Conservation (phyloP, 2,888 invertebrate species). For the Siphlonurus alternatus region DNA sequence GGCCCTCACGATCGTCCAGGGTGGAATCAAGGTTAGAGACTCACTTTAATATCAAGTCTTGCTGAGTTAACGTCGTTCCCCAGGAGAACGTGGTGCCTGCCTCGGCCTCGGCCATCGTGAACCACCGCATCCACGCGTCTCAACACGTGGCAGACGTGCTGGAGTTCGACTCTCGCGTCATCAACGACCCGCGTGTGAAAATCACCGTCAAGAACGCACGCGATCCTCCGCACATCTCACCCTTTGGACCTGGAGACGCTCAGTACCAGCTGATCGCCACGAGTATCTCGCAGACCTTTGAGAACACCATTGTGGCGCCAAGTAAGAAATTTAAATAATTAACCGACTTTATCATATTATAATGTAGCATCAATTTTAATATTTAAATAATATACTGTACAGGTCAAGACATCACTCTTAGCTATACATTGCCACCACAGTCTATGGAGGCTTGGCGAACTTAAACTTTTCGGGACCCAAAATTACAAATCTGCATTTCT, state of each 20-base stretch:
- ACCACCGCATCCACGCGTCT: constrained; percentile 29
- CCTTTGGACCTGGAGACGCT: constrained; percentile 23
- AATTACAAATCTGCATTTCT: too few relatives aligned
- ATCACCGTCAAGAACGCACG: constrained; percentile 17
- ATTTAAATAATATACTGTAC: too few relatives aligned
- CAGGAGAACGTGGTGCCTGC: constrained; percentile 29
- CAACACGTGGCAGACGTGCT: constrained; percentile 25
- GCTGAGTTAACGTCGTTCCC: background rate
- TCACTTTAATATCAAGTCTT: background rate
- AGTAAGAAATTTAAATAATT: too few relatives aligned
- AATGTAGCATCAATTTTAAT: too few relatives aligned
- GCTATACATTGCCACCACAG: too few relatives aligned
- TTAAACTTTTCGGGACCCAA: too few relatives aligned
- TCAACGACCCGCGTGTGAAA: constrained; percentile 21
- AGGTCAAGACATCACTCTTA: too few relatives aligned
- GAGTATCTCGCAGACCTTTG: constrained; percentile 25
- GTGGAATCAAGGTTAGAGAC: constrained; percentile 26
- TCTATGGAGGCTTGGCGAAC: too few relatives aligned
- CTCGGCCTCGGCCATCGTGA: constrained; percentile 25
- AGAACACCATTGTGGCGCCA: constrained; percentile 24
- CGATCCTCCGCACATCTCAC: constrained; percentile 25
- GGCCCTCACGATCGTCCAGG: constrained; percentile 28
- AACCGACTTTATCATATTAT: too few relatives aligned
- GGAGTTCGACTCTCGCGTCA: constrained; percentile 16
- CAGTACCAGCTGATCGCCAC: constrained; percentile 25